Evolutionary conservation across 2,888 invertebrate genomes (phyloP).

Genomic region (Polydrusus pterygomalis): DNA sequence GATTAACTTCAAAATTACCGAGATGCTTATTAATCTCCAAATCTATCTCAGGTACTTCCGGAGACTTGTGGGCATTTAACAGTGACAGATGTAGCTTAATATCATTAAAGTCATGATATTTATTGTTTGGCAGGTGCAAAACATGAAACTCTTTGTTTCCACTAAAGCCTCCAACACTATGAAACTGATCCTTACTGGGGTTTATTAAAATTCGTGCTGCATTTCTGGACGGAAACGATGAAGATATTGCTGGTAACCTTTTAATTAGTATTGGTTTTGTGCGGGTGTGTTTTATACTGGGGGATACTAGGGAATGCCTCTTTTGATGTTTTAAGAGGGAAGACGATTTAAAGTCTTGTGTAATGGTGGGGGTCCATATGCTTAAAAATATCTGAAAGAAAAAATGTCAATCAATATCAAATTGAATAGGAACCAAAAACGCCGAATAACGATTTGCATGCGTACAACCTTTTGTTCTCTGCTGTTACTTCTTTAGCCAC

Average conservation of each 20-base stretch:
- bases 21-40: conserved; percentile 49
- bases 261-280: background rate
- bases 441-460: too few relatives aligned
- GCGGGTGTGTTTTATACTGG: background rate
- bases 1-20: conserved; percentile 49
- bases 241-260: conserved; percentile 18
- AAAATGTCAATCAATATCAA: too few relatives aligned
- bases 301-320: background rate
- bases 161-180: conserved; percentile 18
- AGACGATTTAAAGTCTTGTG: background rate
- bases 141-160: conserved; percentile 50
- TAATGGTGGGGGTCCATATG: background rate
- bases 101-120: conserved; percentile 36
- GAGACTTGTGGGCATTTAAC: conserved; percentile 31
- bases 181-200: conserved; percentile 20
- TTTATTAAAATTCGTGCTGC: conserved; percentile 30
- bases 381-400: conserved; percentile 21
- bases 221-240: background rate
- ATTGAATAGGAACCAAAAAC: too few relatives aligned
- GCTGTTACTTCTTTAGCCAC: too few relatives aligned
- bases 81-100: conserved; percentile 35
- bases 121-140: conserved; percentile 44
- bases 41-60: conserved; percentile 37
- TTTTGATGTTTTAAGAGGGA: background rate
- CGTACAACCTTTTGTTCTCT: too few relatives aligned